Conservation (phyloP, 2,888 invertebrate species). For the Coleophora deauratella region DNA sequence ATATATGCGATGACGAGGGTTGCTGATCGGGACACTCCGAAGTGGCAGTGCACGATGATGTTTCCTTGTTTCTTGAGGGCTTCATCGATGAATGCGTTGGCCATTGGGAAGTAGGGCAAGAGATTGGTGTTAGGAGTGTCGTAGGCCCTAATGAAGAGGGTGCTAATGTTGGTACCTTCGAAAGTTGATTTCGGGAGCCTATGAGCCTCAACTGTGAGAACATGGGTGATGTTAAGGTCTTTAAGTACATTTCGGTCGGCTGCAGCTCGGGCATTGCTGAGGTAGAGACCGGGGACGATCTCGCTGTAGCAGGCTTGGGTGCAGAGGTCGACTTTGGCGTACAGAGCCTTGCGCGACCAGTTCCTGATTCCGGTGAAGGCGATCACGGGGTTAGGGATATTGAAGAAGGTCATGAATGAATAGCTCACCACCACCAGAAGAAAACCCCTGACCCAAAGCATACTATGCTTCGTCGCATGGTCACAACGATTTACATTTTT, state of each 20-base stretch:
- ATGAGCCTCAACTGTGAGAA: slow-evolving; percentile 61
- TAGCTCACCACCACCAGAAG: slow-evolving; percentile 24
- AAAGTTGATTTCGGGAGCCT: slow-evolving; percentile 54
- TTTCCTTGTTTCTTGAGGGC: slow-evolving; percentile 73
- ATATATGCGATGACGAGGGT: slow-evolving; percentile 96
- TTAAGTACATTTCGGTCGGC: slow-evolving; percentile 44
- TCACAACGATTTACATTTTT: slow-evolving; percentile 1
- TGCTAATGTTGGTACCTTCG: slow-evolving; percentile 44
- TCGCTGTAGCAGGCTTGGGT: slow-evolving; percentile 57
- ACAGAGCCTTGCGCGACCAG: slow-evolving; percentile 52
- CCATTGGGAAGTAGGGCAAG: slow-evolving; percentile 64
- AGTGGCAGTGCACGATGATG: slow-evolving; percentile 95
- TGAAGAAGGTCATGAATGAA: slow-evolving; percentile 49
- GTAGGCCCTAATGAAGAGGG: slow-evolving; percentile 64
- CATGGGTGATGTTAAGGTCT: slow-evolving; percentile 59
- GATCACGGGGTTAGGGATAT: slow-evolving; percentile 47
- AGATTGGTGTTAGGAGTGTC: slow-evolving; percentile 60
- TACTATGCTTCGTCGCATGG: slow-evolving; percentile 1
- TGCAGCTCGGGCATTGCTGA: slow-evolving; percentile 62
- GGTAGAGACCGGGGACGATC: slow-evolving; percentile 54
- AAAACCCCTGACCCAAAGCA: slow-evolving; percentile 6
- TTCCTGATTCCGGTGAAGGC: slow-evolving; percentile 46
- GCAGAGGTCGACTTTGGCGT: slow-evolving; percentile 56
- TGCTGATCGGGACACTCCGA: slow-evolving; percentile 94
- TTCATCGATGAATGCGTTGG: slow-evolving; percentile 69